phyloP scores from a whole-genome alignment of 1,140 invertebrate genomes.

The Sitobion miscanthi region DNA sequence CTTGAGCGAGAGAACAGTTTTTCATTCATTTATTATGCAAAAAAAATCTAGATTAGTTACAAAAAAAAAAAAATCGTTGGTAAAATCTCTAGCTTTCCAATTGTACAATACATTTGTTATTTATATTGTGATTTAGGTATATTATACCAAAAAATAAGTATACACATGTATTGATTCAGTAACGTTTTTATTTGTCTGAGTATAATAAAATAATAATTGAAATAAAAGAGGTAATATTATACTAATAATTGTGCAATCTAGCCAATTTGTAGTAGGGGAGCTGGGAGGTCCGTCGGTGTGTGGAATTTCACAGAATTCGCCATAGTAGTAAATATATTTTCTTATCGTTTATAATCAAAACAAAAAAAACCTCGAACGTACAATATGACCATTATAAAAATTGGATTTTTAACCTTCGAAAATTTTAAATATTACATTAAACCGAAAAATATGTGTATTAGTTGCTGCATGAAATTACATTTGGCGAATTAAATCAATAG shows the following conservation, averaged over 20 bases:
- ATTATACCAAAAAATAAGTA: neutral
- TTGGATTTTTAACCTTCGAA: slow-evolving; percentile 15
- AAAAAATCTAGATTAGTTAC: neutral
- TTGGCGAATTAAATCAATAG: neutral
- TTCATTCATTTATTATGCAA: neutral
- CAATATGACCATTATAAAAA: neutral
- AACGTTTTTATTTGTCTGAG: neutral
- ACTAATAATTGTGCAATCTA: neutral
- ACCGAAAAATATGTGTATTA: neutral
- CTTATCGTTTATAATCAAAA: neutral
- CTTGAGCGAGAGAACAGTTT: neutral
- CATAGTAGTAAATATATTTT: neutral
- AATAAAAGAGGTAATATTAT: neutral
- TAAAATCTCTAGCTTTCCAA: slow-evolving; percentile 2
- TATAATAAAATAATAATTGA: slow-evolving; percentile 9
- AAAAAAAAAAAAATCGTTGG: neutral
- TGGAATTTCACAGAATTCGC: slow-evolving; percentile 13
- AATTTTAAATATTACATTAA: neutral
- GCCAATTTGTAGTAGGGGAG: neutral
- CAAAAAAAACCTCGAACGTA: neutral
- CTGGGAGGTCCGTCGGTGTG: neutral
- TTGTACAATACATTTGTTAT: slow-evolving; percentile 2
- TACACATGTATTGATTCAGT: neutral
- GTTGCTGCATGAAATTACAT: neutral
- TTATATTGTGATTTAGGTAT: neutral